Conservation (phyloP, 1,140 invertebrate genomes). For the Dendroctonus valens region DNA sequence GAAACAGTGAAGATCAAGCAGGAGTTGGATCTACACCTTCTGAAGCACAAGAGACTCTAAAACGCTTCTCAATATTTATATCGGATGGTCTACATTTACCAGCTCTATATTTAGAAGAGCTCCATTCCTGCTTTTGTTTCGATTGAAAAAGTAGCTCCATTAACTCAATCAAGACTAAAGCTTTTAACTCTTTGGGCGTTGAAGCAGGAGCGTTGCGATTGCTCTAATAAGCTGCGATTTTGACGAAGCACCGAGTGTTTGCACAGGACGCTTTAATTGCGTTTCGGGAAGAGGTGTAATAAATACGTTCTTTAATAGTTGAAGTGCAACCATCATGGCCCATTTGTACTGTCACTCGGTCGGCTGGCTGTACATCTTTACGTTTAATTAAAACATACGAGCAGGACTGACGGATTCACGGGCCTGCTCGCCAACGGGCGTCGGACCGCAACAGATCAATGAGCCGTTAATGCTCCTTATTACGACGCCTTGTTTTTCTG, state of each 20-base stretch:
- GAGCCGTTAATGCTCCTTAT: conserved; percentile 24
- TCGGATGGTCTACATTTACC: no score
- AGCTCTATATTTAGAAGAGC: no score
- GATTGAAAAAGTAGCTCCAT: no score
- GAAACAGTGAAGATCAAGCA: no score
- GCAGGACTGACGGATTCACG: conserved; percentile 42
- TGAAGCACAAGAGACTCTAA: no score
- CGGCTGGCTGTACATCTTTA: conserved; percentile 43
- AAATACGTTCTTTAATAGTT: conserved; percentile 47
- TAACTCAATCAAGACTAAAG: conserved; percentile 1
- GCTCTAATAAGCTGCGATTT: conserved; percentile 18
- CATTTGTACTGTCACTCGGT: conserved; percentile 46
- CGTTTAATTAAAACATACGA: conserved; percentile 46
- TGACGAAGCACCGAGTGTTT: conserved; percentile 5
- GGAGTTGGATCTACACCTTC: no score
- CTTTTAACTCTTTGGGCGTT: conserved; percentile 4
- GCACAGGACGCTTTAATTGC: conserved; percentile 20
- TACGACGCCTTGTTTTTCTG: conserved; percentile 27
- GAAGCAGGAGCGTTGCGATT: background rate
- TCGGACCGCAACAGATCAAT: conserved; percentile 26
- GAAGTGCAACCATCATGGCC: conserved; percentile 46
- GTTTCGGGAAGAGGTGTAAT: conserved; percentile 35
- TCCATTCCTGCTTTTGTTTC: no score
- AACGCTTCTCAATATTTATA: no score
- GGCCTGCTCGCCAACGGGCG: conserved; percentile 18